These are phyloP conservation scores for Ferrisia virgata DNA, from an alignment of 2,888 invertebrate genomes.

Conservation along the genomic window DNA sequence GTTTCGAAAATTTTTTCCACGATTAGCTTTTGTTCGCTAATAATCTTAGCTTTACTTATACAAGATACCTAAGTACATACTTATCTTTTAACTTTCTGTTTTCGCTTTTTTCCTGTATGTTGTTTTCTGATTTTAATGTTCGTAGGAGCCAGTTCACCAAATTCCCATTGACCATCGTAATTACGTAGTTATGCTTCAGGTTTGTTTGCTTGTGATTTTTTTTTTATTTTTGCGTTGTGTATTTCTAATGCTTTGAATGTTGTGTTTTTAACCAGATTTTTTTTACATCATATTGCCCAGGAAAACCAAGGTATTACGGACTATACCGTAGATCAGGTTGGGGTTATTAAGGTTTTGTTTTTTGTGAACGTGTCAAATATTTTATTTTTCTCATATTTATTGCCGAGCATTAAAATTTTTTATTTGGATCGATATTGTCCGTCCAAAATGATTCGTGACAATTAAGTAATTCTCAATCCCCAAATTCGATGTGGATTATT, in stretches of 20 bases:
- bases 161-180: slow-evolving; percentile 29
- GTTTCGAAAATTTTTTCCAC: background rate
- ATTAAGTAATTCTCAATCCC: too few relatives aligned
- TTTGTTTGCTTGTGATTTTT: slow-evolving; percentile 40
- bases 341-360: too few relatives aligned
- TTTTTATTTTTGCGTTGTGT: slow-evolving; percentile 29
- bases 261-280: slow-evolving; percentile 16
- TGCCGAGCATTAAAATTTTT: too few relatives aligned
- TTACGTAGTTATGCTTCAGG: slow-evolving; percentile 31
- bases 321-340: too few relatives aligned
- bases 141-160: slow-evolving; percentile 39
- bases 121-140: slow-evolving; percentile 32
- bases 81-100: background rate
- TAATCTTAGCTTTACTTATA: background rate
- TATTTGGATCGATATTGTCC: too few relatives aligned
- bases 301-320: too few relatives aligned
- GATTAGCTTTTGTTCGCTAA: background rate
- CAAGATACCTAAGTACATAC: background rate
- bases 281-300: background rate
- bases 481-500: too few relatives aligned
- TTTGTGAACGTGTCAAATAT: too few relatives aligned
- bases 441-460: too few relatives aligned
- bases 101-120: background rate
- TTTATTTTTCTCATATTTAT: too few relatives aligned
- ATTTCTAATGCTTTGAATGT: background rate